Conservation (phyloP, 2,113 vertebrate genomes). For the Paracanthobrama guichenoti region DNA sequence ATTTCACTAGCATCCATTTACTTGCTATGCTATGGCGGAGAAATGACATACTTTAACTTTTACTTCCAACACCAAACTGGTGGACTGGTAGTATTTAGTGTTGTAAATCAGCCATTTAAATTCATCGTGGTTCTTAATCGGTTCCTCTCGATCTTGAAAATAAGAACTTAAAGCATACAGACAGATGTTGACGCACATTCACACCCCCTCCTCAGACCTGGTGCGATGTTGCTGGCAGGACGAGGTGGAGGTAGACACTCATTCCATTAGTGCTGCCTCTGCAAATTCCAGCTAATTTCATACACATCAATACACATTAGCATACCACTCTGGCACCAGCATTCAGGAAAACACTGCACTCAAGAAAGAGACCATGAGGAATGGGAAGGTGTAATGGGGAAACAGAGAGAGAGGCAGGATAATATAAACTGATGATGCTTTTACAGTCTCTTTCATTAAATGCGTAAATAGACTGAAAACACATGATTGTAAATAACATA, state of each 20-base stretch:
- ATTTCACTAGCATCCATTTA: neutral
- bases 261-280: slow-evolving; percentile 52
- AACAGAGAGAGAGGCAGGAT: slow-evolving; percentile 59
- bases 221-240: neutral
- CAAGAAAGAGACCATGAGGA: slow-evolving; percentile 18
- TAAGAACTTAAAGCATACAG: neutral
- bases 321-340: slow-evolving; percentile 28
- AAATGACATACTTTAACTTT: neutral
- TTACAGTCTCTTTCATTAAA: slow-evolving; percentile 74
- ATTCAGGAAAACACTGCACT: slow-evolving; percentile 38
- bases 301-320: slow-evolving; percentile 54
- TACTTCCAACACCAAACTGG: neutral
- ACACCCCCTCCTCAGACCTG: slow-evolving; percentile 2
- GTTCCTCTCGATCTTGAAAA: neutral
- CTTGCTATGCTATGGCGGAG: neutral
- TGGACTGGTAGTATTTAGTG: too few relatives aligned
- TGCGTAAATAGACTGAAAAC: slow-evolving; percentile 71
- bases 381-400: slow-evolving; percentile 16
- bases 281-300: slow-evolving; percentile 48
- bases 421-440: slow-evolving; percentile 73
- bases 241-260: slow-evolving; percentile 38
- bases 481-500: slow-evolving; percentile 74
- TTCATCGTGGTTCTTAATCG: neutral
- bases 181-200: neutral
- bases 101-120: neutral